Evolutionary conservation across 2,797 vertebrate species (phyloP).

Genomic region (Chelonia mydas): DNA sequence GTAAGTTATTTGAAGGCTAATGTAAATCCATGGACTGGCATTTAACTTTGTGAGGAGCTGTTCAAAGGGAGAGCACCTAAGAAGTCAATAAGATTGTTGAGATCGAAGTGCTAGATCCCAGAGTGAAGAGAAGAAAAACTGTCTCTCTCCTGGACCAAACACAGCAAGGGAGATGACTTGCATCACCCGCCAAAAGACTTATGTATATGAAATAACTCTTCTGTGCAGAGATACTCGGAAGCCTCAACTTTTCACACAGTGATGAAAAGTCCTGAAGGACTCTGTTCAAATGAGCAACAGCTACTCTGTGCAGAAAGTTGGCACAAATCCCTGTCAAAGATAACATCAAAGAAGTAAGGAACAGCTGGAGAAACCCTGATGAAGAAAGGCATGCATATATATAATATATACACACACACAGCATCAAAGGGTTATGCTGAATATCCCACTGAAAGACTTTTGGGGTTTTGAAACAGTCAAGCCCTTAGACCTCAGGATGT

Average conservation of each 20-base stretch:
- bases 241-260: background rate
- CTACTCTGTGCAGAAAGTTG: constrained; percentile 45
- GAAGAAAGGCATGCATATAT: constrained; percentile 17
- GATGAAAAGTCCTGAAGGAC: background rate
- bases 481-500: constrained; percentile 59
- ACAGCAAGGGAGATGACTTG: background rate
- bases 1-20: background rate
- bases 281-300: constrained; percentile 34
- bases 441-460: constrained; percentile 61
- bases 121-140: background rate
- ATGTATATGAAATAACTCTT: background rate
- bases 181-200: background rate
- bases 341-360: constrained; percentile 46
- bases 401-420: background rate
- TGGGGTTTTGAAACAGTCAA: constrained; percentile 66
- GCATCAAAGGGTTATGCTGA: constrained; percentile 63
- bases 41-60: background rate
- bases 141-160: background rate
- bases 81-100: background rate
- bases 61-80: background rate
- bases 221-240: background rate
- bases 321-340: constrained; percentile 38
- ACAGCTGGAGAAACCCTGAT: constrained; percentile 29
- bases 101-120: background rate
- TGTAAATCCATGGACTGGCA: background rate